Evolutionary conservation across 2,797 vertebrate species (phyloP).

Genomic region (Peromyscus nudipes): DNA sequence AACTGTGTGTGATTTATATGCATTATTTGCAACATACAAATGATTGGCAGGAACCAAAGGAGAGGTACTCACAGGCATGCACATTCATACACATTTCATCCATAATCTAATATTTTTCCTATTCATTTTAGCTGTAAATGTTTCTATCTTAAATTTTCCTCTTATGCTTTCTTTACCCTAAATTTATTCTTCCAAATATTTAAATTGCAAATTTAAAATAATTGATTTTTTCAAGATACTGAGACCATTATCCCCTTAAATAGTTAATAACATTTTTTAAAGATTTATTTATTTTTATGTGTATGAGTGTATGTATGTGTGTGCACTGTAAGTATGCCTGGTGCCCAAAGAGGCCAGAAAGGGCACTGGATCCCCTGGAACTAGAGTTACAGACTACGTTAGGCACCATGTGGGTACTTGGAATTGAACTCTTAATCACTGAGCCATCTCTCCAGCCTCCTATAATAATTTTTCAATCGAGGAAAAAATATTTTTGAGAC

Average conservation of each 20-base stretch:
- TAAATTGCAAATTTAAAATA: conserved; percentile 54
- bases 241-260: neutral
- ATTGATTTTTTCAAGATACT: neutral
- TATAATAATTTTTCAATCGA: neutral
- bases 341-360: neutral
- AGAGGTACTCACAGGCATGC: neutral
- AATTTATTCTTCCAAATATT: conserved; percentile 40
- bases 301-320: neutral
- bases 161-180: conserved; percentile 10
- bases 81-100: neutral
- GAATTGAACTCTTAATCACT: conserved; percentile 21
- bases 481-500: neutral
- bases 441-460: neutral
- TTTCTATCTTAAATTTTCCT: conserved; percentile 51
- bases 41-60: neutral
- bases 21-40: conserved; percentile 9
- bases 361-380: neutral
- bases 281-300: neutral
- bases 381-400: neutral
- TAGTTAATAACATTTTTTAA: neutral
- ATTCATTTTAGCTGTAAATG: conserved; percentile 21
- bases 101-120: neutral
- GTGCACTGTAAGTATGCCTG: neutral
- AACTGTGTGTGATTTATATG: neutral
- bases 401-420: neutral